Evolutionary conservation across 2,888 invertebrate species (phyloP).

Genomic region (Volucella zonaria): DNA sequence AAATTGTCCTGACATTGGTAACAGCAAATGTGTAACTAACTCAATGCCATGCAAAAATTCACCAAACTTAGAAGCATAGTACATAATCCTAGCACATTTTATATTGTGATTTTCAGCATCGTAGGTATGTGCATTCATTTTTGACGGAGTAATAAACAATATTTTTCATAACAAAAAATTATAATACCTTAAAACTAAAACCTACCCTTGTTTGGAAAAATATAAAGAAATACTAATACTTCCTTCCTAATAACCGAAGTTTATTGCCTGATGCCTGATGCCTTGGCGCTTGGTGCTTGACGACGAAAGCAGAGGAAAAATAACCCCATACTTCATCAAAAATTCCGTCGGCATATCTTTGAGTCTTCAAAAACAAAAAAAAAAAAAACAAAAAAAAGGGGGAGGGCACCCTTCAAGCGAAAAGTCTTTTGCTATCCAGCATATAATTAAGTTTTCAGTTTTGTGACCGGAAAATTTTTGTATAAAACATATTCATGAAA

Average conservation of each 20-base stretch:
- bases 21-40: too few relatives aligned
- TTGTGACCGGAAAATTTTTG: conserved; percentile 74
- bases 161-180: conserved; percentile 40
- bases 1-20: too few relatives aligned
- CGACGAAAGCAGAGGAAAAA: conserved; percentile 4
- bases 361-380: conserved; percentile 33
- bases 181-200: conserved; percentile 49
- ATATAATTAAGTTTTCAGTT: conserved; percentile 75
- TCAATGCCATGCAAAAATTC: too few relatives aligned
- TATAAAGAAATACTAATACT: conserved; percentile 57
- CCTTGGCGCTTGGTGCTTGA: conserved; percentile 22
- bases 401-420: conserved; percentile 21
- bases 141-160: conserved; percentile 17
- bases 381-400: background rate
- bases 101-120: too few relatives aligned
- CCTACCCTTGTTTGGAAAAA: conserved; percentile 40
- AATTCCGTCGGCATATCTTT: conserved; percentile 55
- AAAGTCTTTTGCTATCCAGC: conserved; percentile 51
- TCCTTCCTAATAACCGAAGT: conserved; percentile 47
- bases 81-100: too few relatives aligned
- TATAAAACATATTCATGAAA: conserved; percentile 64
- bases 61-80: too few relatives aligned
- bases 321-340: conserved; percentile 43
- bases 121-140: too few relatives aligned
- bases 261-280: conserved; percentile 32